Evolutionary conservation across 2,888 invertebrate species (phyloP), one percentile per base, ranked within the genome.

Genomic region (Creontiades dilutus): DNA sequence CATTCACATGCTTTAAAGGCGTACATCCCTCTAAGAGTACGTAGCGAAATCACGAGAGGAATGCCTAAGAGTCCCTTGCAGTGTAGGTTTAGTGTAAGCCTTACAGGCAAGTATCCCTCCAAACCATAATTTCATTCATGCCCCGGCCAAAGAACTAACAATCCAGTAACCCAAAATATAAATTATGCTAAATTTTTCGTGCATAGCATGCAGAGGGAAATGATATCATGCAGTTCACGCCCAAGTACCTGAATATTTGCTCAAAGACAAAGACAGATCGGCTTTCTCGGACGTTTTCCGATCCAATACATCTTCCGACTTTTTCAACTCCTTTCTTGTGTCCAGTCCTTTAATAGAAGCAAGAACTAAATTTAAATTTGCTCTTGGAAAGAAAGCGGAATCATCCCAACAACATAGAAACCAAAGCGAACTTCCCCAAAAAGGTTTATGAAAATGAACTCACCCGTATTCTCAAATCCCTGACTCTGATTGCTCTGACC

Each of bases 401-500:
- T 12, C 52, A 52, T 16, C 5, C 3, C 52, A 52, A 52, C 14
- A 16, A 5, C 52, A 14, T 12, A 52, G 11, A n/a, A 13, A 14
- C 1, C 52, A 52, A 52, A 13, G 13, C 52, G 52, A 14, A 52
- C n/a, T n/a, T 2, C 27, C 68, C 7, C 68, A 13, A 19, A 11
- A 23, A 68, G 19, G 27, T 68, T 68, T 11, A 0, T 68, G 11
- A 68, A 23, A 23, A 23, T 0, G 68, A 68, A 68, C 68, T 68
- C 19, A 75, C 46, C 28, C n/a, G 94, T 0, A 95, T 94, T 91
- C 95, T 95, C 68, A 5, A 68, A 68, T 19, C 23, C 27, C 27
- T 68, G 68, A 52, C 13, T 16, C 92, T 96, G 96, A 91, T 95
- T 95, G 86, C 96, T 93, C 92, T 96, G 95, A 92, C 96, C 95